Evolutionary conservation across 2,113 vertebrate species (phyloP).

Genomic region (Illadopsis cleaveri): DNA sequence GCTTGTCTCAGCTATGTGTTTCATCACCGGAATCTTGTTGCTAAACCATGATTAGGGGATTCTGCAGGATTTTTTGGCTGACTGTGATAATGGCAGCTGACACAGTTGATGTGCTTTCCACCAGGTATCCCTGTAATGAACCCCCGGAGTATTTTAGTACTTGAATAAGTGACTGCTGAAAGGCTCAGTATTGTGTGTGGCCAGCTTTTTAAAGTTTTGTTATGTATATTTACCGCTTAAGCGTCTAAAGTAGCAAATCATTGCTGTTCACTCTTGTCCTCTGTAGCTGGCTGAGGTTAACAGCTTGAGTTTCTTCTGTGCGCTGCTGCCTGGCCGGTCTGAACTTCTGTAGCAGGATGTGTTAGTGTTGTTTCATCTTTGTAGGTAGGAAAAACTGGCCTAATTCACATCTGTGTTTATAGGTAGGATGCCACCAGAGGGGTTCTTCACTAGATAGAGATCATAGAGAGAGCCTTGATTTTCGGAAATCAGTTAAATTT

Average conservation of each 20-base stretch:
- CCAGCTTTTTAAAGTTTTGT: neutral
- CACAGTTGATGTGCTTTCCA: neutral
- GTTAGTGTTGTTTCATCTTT: neutral
- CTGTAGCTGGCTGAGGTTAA: neutral
- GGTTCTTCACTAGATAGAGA: neutral
- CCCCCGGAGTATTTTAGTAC: neutral
- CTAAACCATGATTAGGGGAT: neutral
- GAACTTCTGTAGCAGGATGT: neutral
- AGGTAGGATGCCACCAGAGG: neutral
- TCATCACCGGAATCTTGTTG: neutral
- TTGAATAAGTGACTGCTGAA: neutral
- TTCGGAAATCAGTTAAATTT: neutral
- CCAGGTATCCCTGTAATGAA: neutral
- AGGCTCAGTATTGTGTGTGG: neutral
- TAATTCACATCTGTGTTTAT: neutral
- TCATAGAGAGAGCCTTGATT: neutral
- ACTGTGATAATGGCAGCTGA: neutral
- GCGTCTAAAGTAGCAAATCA: fast-evolving
- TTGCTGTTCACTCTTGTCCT: neutral
- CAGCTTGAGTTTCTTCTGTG: neutral
- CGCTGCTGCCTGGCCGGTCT: neutral
- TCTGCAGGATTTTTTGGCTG: neutral
- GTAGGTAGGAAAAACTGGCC: neutral
- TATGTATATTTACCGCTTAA: fast-evolving
- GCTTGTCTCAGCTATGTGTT: neutral